Conservation (phyloP, 2,888 invertebrate species). For the Spisula subtruncata region DNA sequence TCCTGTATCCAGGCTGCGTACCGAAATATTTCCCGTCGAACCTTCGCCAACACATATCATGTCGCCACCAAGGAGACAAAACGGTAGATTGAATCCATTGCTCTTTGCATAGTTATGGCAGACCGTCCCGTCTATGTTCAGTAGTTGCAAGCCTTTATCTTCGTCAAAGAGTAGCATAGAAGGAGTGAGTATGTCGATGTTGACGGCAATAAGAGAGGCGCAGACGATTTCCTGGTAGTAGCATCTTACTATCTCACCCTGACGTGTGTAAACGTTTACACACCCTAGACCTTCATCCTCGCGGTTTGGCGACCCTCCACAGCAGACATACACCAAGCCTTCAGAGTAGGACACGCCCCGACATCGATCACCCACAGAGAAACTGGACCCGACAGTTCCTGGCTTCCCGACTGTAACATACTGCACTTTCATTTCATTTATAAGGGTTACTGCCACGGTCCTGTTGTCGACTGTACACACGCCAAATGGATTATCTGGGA, state of each 20-base stretch:
- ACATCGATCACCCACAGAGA: neutral
- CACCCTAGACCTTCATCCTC: neutral
- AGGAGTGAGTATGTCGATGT: neutral
- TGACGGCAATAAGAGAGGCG: neutral
- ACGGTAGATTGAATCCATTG: neutral
- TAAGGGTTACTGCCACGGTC: neutral
- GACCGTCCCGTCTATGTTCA: neutral
- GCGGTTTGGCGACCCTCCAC: neutral
- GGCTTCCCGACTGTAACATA: neutral
- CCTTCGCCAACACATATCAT: neutral
- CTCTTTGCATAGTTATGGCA: neutral
- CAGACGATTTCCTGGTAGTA: neutral
- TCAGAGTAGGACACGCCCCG: neutral
- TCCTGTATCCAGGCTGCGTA: neutral
- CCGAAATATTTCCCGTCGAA: neutral
- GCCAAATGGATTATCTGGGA: conserved; percentile 1
- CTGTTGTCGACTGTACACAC: neutral
- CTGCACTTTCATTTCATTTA: neutral
- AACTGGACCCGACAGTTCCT: neutral
- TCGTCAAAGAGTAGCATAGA: neutral
- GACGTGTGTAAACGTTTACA: neutral
- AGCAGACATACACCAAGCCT: neutral
- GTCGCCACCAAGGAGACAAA: neutral
- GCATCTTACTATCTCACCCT: neutral
- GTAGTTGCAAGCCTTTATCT: neutral